Conservation (phyloP, 2,888 invertebrate genomes). For the Proisotoma minuta region DNA sequence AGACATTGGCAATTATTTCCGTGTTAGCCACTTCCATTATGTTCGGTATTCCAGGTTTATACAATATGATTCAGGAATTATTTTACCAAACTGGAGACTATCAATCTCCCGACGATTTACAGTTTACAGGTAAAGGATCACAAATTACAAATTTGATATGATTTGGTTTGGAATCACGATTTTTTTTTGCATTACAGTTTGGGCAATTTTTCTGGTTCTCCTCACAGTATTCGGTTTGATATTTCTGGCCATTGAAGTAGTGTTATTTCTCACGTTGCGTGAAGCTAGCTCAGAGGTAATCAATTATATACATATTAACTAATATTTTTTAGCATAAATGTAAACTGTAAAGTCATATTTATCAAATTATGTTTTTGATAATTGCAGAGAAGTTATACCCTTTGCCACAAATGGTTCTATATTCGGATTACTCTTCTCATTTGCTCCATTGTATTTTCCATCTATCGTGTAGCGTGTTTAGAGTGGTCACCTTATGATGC, state of each 20-base stretch:
- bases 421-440: constrained; percentile 31
- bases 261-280: constrained; percentile 32
- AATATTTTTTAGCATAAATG: neutral
- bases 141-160: constrained; percentile 5
- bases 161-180: neutral
- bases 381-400: constrained; percentile 34
- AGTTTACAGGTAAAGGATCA: constrained; percentile 27
- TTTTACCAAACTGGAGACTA: constrained; percentile 28
- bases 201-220: constrained; percentile 33
- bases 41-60: constrained; percentile 35
- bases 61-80: constrained; percentile 34
- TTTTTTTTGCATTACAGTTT: constrained; percentile 20
- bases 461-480: constrained; percentile 32
- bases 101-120: constrained; percentile 27
- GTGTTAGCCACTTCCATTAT: constrained; percentile 25
- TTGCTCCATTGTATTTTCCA: constrained; percentile 25
- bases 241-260: constrained; percentile 39
- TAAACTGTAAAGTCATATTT: neutral
- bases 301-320: neutral
- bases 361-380: constrained; percentile 1
- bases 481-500: constrained; percentile 38
- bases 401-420: constrained; percentile 38
- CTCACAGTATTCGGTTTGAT: constrained; percentile 29
- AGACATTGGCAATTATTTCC: constrained; percentile 34
- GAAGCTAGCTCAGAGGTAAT: constrained; percentile 36